phyloP scores from a whole-genome alignment of 2,888 invertebrate genomes.

The Leucophenga maculata region DNA sequence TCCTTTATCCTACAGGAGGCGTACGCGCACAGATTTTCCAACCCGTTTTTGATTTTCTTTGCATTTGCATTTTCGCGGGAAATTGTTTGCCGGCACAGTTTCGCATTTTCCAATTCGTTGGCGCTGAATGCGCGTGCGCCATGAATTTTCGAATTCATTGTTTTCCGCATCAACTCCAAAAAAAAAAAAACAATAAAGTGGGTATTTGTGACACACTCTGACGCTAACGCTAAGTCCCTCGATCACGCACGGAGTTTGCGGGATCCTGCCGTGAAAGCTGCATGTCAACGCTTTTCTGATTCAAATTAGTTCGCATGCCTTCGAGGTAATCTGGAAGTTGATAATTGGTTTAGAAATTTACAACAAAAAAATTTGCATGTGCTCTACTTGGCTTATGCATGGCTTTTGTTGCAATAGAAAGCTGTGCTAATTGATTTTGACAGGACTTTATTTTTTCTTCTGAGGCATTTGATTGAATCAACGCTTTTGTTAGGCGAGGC shows the following conservation, averaged over 20 bases:
- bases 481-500: slow-evolving; percentile 44
- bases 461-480: slow-evolving; percentile 38
- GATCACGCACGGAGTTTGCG: slow-evolving; percentile 25
- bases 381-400: neutral
- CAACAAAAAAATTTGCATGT: slow-evolving; percentile 46
- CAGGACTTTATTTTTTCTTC: slow-evolving; percentile 24
- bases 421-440: slow-evolving; percentile 28
- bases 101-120: slow-evolving; percentile 61
- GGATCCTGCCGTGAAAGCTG: slow-evolving; percentile 53
- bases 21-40: slow-evolving; percentile 30
- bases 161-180: neutral
- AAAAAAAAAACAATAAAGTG: too few relatives aligned
- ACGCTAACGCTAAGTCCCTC: too few relatives aligned
- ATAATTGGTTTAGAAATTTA: slow-evolving; percentile 61
- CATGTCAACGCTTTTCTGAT: slow-evolving; percentile 45
- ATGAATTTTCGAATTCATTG: slow-evolving; percentile 37
- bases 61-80: slow-evolving; percentile 44
- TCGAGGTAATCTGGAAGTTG: slow-evolving; percentile 44
- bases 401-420: slow-evolving; percentile 1
- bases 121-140: slow-evolving; percentile 62
- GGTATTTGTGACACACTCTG: too few relatives aligned
- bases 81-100: slow-evolving; percentile 27
- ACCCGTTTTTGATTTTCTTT: slow-evolving; percentile 41
- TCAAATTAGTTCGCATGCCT: slow-evolving; percentile 51
- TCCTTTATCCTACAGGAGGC: neutral